phyloP scores from a whole-genome alignment of 2,113 vertebrate genomes.

The Cygnus buccinator region DNA sequence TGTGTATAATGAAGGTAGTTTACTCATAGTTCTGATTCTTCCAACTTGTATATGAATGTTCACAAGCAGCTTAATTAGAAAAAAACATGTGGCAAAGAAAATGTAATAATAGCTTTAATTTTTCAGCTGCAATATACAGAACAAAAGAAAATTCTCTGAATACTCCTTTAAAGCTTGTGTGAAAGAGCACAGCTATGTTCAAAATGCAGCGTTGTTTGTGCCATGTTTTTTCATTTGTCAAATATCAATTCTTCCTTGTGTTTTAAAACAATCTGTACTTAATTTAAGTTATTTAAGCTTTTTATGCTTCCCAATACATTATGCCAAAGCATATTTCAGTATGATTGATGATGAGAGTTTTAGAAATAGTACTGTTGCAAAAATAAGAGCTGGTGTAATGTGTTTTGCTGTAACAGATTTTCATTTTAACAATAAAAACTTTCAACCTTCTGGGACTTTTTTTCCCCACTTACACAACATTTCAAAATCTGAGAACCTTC shows the following conservation, averaged over 20 bases:
- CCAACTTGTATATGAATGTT: slow-evolving; percentile 23
- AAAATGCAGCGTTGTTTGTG: not conserved
- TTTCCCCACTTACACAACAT: accelerated
- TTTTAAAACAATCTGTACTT: slow-evolving; percentile 56
- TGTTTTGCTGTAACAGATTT: not conserved
- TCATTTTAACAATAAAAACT: not conserved
- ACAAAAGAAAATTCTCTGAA: not conserved
- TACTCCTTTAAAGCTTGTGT: not conserved
- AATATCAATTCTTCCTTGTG: not conserved
- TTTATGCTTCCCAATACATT: slow-evolving; percentile 29
- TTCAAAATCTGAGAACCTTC: not conserved
- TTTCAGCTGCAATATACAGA: not conserved
- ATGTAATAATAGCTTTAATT: not conserved
- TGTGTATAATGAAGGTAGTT: slow-evolving; percentile 11
- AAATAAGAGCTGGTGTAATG: not conserved
- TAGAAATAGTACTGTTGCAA: not conserved
- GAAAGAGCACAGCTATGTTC: not conserved
- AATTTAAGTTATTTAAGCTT: slow-evolving; percentile 42
- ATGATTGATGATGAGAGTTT: not conserved
- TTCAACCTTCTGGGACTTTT: not conserved
- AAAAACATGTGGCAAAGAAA: not conserved
- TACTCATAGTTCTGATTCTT: slow-evolving; percentile 39
- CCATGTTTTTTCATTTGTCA: slow-evolving; percentile 27
- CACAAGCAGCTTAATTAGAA: not conserved
- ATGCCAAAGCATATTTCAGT: slow-evolving; percentile 27